Evolutionary conservation across 2,888 invertebrate genomes (phyloP).

Genomic region (Cistogaster globosa): DNA sequence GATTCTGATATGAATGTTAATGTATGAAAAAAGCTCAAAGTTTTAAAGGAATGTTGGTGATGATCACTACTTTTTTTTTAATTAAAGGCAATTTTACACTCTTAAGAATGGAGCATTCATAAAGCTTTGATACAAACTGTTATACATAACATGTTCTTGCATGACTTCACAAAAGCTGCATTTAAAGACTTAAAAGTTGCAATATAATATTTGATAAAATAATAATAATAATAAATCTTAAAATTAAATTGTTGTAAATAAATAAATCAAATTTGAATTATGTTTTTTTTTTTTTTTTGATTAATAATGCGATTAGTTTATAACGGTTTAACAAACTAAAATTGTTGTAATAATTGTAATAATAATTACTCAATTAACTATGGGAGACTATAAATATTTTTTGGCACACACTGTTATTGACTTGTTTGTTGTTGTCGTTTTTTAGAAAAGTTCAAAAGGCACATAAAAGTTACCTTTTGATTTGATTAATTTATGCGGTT

Average conservation of each 20-base stretch:
- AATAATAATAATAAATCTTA: constrained; percentile 13
- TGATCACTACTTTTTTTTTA: constrained; percentile 36
- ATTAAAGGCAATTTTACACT: constrained; percentile 44
- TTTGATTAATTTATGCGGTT: neutral
- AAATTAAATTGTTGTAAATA: constrained; percentile 19
- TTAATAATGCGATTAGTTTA: constrained; percentile 2
- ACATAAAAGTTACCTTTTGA: constrained; percentile 36
- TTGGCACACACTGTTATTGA: constrained; percentile 70
- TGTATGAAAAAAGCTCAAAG: constrained; percentile 45
- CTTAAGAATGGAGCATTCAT: neutral
- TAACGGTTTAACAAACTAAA: constrained; percentile 36
- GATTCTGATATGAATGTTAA: too few species aligned
- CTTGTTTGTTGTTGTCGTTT: constrained; percentile 37
- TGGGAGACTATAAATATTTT: constrained; percentile 59
- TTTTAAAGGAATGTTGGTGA: constrained; percentile 53
- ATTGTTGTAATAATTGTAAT: constrained; percentile 25
- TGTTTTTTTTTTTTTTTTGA: neutral
- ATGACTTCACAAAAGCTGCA: too few species aligned
- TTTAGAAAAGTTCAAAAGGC: constrained; percentile 44
- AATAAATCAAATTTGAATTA: constrained; percentile 27
- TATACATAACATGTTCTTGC: too few species aligned
- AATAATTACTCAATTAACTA: constrained; percentile 34
- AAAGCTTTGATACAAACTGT: neutral
- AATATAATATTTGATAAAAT: constrained; percentile 13
- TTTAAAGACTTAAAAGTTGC: neutral